Evolutionary conservation across 2,113 vertebrate genomes (phyloP), one percentile per base, ranked within the genome.

Genomic region (Elanus axillaris): DNA sequence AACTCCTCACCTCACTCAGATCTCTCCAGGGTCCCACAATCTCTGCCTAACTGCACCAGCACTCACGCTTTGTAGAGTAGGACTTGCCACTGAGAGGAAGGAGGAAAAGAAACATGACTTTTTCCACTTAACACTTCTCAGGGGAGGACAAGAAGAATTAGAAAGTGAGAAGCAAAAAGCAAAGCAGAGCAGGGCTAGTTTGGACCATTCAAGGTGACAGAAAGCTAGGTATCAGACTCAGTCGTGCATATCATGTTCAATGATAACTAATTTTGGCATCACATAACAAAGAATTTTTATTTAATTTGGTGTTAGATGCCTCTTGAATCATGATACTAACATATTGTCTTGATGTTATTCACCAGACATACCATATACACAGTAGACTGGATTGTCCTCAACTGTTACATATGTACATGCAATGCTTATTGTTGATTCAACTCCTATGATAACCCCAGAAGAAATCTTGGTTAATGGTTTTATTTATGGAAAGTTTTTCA

Each of bases 161-260:
- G 21, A 42, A 53, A 42, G 17, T 32, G 21, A 53, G 38, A 86
- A 64, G 22, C 31, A 76, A 77, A 56, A 27, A 52, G 22, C 16
- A 81, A 66, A 68, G 36, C 13, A 63, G 11, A 62, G 5, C 26
- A 58, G 17, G 20, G 26, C 7, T 68, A 16, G 6, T 21, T n/a
- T 68, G 21, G 23, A 22, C 5, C 17, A n/a, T 22, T 59, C 5
- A 63, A 50, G 7, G 26, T 42, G 10, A 66, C 18, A 66, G 20
- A 68, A 2, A 10, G 43, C 16, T 7, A 22, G 12, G 7, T 68
- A 21, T 47, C 13, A 47, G 10, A 50, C 6, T 66, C 19, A 38
- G 20, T 75, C 25, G 23, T 7, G 2, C 16, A 23, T 29, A 22
- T 36, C 1, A 0, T 31, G 2, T 7, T 36, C 17, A 67, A 5